phyloP scores from a whole-genome alignment of 2,797 vertebrate genomes.

The Salmo trutta region DNA sequence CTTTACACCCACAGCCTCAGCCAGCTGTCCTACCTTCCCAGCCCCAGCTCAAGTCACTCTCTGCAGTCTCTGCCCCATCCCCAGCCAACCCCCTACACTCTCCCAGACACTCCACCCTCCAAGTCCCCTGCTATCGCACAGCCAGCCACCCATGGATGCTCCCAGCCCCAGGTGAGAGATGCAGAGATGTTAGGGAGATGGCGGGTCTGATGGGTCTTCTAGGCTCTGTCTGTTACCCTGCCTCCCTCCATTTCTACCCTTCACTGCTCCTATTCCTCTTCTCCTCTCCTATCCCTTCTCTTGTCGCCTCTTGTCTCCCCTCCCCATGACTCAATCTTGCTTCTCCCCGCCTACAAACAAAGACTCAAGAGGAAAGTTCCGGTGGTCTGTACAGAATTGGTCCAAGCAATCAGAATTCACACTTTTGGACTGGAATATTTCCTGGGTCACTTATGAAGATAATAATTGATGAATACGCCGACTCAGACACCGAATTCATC shows the following conservation, averaged over 20 bases:
- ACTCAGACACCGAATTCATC: too few species aligned
- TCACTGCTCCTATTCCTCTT: too few species aligned
- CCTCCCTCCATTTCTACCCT: conserved; percentile 63
- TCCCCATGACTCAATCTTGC: not conserved
- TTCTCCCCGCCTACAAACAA: too few species aligned
- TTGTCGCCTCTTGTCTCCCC: not conserved
- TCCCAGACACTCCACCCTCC: not conserved
- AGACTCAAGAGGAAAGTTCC: too few species aligned
- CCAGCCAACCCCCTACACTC: too few species aligned
- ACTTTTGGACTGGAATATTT: too few species aligned
- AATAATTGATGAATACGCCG: too few species aligned
- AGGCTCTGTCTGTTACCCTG: conserved; percentile 62
- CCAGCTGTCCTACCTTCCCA: not conserved
- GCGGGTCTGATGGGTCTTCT: conserved; percentile 56
- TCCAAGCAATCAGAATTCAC: too few species aligned
- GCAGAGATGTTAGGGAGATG: conserved; percentile 64
- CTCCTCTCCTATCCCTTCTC: too few species aligned
- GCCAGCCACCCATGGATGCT: not conserved
- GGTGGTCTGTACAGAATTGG: too few species aligned
- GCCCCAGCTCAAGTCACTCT: not conserved
- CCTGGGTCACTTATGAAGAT: too few species aligned
- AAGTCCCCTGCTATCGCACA: too few species aligned
- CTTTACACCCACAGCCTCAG: not conserved
- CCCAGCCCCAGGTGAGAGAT: conserved; percentile 52
- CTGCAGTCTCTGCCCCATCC: not conserved